A percentile compares a stretch with the other conserved stretches of the same genome.
phyloP scores from a whole-genome alignment of 2,113 vertebrate genomes.

The Urocynchramus pylzowi region DNA sequence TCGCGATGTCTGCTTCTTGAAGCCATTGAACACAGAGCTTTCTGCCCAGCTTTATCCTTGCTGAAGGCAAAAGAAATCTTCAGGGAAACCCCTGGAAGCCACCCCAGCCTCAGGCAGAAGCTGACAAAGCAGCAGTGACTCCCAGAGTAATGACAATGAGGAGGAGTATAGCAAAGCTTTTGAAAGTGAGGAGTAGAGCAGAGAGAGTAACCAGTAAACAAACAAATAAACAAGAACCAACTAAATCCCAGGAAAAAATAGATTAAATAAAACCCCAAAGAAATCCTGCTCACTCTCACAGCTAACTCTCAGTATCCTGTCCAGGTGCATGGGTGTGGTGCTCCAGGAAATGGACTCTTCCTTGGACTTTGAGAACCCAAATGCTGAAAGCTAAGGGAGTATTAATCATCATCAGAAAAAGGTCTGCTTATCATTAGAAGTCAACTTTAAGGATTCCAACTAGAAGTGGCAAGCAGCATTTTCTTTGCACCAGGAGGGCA shows the following conservation, averaged over 20 bases:
- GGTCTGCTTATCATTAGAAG: not conserved
- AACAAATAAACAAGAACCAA: not conserved
- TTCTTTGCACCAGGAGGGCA: not conserved
- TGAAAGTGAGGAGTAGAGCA: not conserved
- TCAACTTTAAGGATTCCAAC: not conserved
- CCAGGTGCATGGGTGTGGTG: not conserved
- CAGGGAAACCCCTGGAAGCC: not conserved
- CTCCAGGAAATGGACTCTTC: not conserved
- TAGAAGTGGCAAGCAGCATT: not conserved
- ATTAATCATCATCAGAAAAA: not conserved
- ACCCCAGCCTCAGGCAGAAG: not conserved
- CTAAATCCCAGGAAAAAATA: not conserved
- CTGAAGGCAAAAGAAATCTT: not conserved
- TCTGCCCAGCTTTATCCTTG: not conserved
- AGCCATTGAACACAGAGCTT: not conserved
- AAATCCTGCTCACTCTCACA: not conserved
- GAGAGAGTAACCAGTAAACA: not conserved
- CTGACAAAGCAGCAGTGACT: not conserved
- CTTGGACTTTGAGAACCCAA: not conserved
- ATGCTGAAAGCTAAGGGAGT: not conserved
- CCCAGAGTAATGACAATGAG: fast-evolving
- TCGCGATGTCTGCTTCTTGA: not conserved
- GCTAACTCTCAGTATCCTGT: not conserved
- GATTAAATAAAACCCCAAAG: not conserved
- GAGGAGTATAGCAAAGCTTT: not conserved